Conservation (phyloP, 1,140 invertebrate genomes). For the Leptinotarsa undecemlineata region DNA sequence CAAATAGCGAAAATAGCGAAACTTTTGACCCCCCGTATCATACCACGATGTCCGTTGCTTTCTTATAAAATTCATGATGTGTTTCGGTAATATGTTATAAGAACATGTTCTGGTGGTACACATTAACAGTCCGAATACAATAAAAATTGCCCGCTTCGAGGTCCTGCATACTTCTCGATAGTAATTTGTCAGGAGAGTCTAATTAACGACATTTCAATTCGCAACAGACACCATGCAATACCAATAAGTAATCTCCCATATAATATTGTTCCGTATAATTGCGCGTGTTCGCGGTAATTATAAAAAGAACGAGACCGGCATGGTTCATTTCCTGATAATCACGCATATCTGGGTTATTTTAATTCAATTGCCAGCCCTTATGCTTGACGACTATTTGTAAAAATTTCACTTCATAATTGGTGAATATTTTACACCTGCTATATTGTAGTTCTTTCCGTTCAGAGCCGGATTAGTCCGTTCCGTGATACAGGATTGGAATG, state of each 20-base stretch:
- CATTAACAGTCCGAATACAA: too few relatives aligned
- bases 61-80: too few relatives aligned
- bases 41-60: too few relatives aligned
- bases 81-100: too few relatives aligned
- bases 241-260: background rate
- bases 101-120: too few relatives aligned
- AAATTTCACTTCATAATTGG: constrained; percentile 8
- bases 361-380: constrained; percentile 7
- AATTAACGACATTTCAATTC: background rate
- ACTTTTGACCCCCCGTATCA: too few relatives aligned
- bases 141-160: too few relatives aligned
- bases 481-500: too few relatives aligned
- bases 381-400: background rate
- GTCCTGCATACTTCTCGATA: too few relatives aligned
- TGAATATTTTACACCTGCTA: constrained; percentile 2
- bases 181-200: background rate
- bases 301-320: background rate
- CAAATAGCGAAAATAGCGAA: too few relatives aligned
- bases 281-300: background rate
- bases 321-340: constrained; percentile 5
- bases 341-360: constrained; percentile 8
- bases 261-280: background rate
- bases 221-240: background rate
- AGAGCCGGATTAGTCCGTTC: too few relatives aligned
- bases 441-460: background rate